phyloP scores from a whole-genome alignment of 2,888 invertebrate species.

The Hydrotaea cyrtoneurina region DNA sequence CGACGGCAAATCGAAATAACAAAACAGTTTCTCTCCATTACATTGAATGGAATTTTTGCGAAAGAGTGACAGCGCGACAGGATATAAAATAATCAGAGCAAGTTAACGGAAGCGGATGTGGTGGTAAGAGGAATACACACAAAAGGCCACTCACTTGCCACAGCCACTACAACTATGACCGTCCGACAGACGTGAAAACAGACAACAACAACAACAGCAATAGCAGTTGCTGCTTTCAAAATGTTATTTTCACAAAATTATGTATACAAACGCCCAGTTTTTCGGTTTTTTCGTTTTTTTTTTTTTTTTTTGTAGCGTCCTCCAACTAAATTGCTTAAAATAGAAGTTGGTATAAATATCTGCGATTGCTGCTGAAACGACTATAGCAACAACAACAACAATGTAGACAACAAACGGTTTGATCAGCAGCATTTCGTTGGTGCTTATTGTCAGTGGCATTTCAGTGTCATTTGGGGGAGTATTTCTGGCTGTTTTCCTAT shows the following conservation, averaged over 20 bases:
- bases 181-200: not conserved
- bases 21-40: constrained; percentile 26
- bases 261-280: constrained; percentile 49
- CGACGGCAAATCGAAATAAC: constrained; percentile 7
- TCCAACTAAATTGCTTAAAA: constrained; percentile 34
- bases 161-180: constrained; percentile 32
- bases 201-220: not conserved
- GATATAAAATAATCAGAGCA: constrained; percentile 79
- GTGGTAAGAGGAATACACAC: constrained; percentile 63
- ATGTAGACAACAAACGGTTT: not conserved
- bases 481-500: not conserved
- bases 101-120: constrained; percentile 78
- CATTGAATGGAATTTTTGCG: constrained; percentile 37
- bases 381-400: not conserved
- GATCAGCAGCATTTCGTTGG: constrained; percentile 46
- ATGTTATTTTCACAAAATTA: constrained; percentile 50
- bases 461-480: constrained; percentile 60
- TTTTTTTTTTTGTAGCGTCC: no score
- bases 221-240: constrained; percentile 44
- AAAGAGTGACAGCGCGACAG: constrained; percentile 73
- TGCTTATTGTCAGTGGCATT: constrained; percentile 52
- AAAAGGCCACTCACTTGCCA: constrained; percentile 59
- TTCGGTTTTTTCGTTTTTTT: no score
- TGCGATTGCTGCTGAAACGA: not conserved
- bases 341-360: constrained; percentile 8